phyloP scores from a whole-genome alignment of 2,888 invertebrate species.

The Onthophagus sagittarius region DNA sequence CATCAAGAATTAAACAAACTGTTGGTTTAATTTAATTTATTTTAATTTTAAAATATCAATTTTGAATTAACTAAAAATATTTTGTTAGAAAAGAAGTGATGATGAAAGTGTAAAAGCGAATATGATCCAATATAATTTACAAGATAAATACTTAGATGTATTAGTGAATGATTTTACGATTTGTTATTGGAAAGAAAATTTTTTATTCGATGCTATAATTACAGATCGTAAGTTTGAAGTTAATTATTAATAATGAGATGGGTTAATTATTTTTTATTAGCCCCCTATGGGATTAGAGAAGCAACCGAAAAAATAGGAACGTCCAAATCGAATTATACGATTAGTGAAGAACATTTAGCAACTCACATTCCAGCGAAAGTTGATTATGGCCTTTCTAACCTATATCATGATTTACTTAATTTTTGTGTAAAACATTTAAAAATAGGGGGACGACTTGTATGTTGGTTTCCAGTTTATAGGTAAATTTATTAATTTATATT shows the following conservation, averaged over 20 bases:
- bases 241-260: not conserved
- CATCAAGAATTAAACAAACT: conserved; percentile 74
- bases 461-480: conserved; percentile 93
- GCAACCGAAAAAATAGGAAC: conserved; percentile 83
- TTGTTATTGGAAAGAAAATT: conserved; percentile 67
- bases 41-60: not conserved
- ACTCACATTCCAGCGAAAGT: conserved; percentile 82
- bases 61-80: not conserved
- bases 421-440: conserved; percentile 77
- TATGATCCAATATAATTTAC: conserved; percentile 81
- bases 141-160: conserved; percentile 76
- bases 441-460: conserved; percentile 79
- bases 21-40: conserved; percentile 42
- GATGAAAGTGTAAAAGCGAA: conserved; percentile 89
- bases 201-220: conserved; percentile 85
- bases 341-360: conserved; percentile 61
- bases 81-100: conserved; percentile 58
- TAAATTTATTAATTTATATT: conserved; percentile 38
- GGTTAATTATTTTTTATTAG: conserved; percentile 51
- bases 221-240: conserved; percentile 79
- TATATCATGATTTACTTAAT: conserved; percentile 79
- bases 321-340: conserved; percentile 55
- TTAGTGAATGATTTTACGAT: conserved; percentile 89
- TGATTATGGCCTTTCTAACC: conserved; percentile 75
- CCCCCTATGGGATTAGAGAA: conserved; percentile 97